phyloP scores from a whole-genome alignment of 2,797 vertebrate genomes.

The Anabas testudineus region DNA sequence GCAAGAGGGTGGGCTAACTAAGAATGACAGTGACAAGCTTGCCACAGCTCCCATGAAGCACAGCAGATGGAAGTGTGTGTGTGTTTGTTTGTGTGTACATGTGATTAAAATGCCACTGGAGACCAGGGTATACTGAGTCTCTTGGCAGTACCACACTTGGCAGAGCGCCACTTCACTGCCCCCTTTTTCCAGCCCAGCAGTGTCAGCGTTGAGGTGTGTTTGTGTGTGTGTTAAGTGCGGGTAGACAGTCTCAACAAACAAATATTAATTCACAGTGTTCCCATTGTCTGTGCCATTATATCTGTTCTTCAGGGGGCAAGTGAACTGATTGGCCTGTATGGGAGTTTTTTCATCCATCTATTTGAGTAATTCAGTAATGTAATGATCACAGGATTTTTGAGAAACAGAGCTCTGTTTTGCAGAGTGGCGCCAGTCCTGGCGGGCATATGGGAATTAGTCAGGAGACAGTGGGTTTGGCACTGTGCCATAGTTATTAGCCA shows the following conservation, averaged over 20 bases:
- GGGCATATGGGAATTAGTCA: conserved; percentile 80
- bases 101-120: conserved; percentile 77
- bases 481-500: conserved; percentile 83
- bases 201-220: conserved; percentile 48
- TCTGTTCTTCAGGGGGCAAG: conserved; percentile 55
- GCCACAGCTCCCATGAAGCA: conserved; percentile 65
- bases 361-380: conserved; percentile 69
- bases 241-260: conserved; percentile 41
- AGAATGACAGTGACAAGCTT: conserved; percentile 77
- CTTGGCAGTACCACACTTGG: conserved; percentile 73
- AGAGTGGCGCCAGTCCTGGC: conserved; percentile 81
- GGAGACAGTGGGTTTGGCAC: conserved; percentile 90
- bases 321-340: conserved; percentile 28
- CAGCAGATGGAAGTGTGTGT: conserved; percentile 67
- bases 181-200: conserved; percentile 68
- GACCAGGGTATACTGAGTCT: conserved; percentile 71
- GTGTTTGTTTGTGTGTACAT: conserved; percentile 36
- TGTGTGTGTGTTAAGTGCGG: conserved; percentile 44
- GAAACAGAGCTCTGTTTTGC: conserved; percentile 78
- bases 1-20: conserved; percentile 69
- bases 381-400: conserved; percentile 74
- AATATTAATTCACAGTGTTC: conserved; percentile 54
- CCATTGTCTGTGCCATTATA: conserved; percentile 51
- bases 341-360: conserved; percentile 72
- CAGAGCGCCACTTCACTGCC: conserved; percentile 68